A percentile compares a stretch with the other conserved stretches of the same genome.
Evolutionary conservation across 1,140 invertebrate genomes (phyloP).

Genomic region (Ooceraea biroi): DNA sequence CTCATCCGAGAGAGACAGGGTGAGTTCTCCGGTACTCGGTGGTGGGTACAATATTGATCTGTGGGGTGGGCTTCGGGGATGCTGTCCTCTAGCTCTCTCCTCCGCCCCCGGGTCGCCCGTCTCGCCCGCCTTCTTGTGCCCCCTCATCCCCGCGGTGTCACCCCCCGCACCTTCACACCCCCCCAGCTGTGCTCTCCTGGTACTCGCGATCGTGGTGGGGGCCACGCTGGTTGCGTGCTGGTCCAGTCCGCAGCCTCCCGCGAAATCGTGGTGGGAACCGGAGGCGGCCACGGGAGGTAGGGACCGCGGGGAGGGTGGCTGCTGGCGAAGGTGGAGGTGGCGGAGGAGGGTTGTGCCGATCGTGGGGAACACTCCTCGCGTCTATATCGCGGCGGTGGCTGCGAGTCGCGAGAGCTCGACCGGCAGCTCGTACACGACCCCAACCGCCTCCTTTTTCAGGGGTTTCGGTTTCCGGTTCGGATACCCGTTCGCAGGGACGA

Average conservation of each 20-base stretch:
- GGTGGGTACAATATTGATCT: conserved; percentile 85
- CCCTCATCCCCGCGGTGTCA: conserved; percentile 48
- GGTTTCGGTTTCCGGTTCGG: conserved; percentile 72
- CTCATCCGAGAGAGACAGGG: conserved; percentile 32
- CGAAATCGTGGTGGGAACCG: conserved; percentile 80
- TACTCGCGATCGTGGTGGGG: conserved; percentile 61
- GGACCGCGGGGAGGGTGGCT: conserved; percentile 42
- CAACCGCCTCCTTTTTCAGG: conserved; percentile 73
- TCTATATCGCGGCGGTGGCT: conserved; percentile 74
- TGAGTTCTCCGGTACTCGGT: conserved; percentile 70
- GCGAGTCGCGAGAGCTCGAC: conserved; percentile 73
- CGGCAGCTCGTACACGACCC: conserved; percentile 73
- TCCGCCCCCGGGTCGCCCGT: conserved; percentile 50
- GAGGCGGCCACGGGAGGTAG: conserved; percentile 55
- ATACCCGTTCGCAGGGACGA: conserved; percentile 70
- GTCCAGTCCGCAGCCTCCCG: conserved; percentile 84
- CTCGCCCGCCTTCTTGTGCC: conserved; percentile 62
- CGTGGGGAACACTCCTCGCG: conserved; percentile 68
- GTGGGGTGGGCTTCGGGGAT: conserved; percentile 83
- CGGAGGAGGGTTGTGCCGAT: conserved; percentile 66
- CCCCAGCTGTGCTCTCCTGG: conserved; percentile 61
- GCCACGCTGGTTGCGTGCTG: conserved; percentile 80
- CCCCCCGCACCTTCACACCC: conserved; percentile 35
- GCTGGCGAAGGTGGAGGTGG: conserved; percentile 36
- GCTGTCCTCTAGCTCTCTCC: conserved; percentile 71